Conservation (phyloP, 1,140 invertebrate species). For the Saccostrea glomerata region DNA sequence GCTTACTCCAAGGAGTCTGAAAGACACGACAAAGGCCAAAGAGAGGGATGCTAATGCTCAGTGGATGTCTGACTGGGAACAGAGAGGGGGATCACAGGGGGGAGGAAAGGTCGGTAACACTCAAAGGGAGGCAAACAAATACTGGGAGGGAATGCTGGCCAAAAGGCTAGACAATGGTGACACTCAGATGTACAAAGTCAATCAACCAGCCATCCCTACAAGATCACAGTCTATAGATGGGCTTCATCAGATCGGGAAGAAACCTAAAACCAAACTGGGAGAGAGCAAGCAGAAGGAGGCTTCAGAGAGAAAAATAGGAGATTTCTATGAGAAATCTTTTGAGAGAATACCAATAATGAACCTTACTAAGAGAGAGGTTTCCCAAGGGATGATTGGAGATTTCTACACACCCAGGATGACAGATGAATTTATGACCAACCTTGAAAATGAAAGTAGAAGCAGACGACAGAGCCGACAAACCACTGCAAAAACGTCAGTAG, state of each 20-base stretch:
- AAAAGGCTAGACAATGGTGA: neutral
- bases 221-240: constrained; percentile 18
- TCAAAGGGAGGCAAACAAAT: constrained; percentile 15
- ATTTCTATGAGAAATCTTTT: constrained; percentile 6
- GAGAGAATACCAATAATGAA: constrained; percentile 6
- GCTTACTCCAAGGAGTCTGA: neutral
- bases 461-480: constrained; percentile 9
- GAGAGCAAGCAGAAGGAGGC: constrained; percentile 29
- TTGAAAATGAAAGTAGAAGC: constrained; percentile 46
- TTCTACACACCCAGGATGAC: neutral
- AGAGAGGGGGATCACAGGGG: neutral
- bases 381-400: neutral
- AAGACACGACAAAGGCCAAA: constrained; percentile 1
- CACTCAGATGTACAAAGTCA: constrained; percentile 21
- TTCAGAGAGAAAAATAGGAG: neutral
- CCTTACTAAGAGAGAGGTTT: constrained; percentile 28
- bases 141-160: constrained; percentile 12
- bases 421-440: constrained; percentile 43
- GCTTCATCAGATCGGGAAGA: neutral
- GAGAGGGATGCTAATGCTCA: constrained; percentile 38
- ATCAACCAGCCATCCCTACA: neutral
- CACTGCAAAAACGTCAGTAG: neutral
- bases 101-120: neutral
- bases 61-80: constrained; percentile 37
- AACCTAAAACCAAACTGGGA: constrained; percentile 17